Conservation (phyloP, 2,797 vertebrate genomes). For the Siniperca scherzeri region DNA sequence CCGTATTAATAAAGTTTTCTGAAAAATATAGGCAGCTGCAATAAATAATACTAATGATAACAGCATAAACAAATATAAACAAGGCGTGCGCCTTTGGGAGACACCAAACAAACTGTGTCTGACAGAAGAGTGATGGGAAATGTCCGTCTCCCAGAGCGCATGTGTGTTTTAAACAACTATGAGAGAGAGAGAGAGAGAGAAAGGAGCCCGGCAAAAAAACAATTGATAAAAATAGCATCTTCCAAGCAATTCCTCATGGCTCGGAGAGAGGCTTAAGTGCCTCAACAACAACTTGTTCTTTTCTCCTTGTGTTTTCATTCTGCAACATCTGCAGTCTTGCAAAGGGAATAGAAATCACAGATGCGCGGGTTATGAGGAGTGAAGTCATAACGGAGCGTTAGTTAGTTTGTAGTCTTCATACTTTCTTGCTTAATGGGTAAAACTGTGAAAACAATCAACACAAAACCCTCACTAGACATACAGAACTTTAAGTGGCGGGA, state of each 20-base stretch:
- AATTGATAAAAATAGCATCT: slow-evolving; percentile 65
- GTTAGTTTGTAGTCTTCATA: slow-evolving; percentile 47
- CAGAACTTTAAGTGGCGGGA: slow-evolving; percentile 4
- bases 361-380: slow-evolving; percentile 61
- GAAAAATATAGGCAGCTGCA: slow-evolving; percentile 56
- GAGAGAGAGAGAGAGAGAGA: not conserved
- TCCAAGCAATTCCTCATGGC: slow-evolving; percentile 52
- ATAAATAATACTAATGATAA: slow-evolving; percentile 46
- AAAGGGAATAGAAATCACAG: slow-evolving; percentile 57
- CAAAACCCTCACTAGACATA: slow-evolving; percentile 33
- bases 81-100: not conserved
- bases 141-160: slow-evolving; percentile 17
- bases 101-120: slow-evolving; percentile 45
- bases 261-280: slow-evolving; percentile 38
- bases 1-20: slow-evolving; percentile 74
- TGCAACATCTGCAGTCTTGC: slow-evolving; percentile 60
- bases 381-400: slow-evolving; percentile 51
- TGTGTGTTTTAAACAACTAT: slow-evolving; percentile 29
- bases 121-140: slow-evolving; percentile 44
- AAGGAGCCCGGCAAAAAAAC: not conserved
- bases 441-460: slow-evolving; percentile 66
- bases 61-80: slow-evolving; percentile 9
- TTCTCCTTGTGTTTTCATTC: slow-evolving; percentile 51
- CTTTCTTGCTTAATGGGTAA: slow-evolving; percentile 45
- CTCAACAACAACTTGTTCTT: slow-evolving; percentile 39